These are phyloP conservation scores for Presbytis comata DNA, from an alignment of 2,797 vertebrate genomes.

Conservation along the genomic window DNA sequence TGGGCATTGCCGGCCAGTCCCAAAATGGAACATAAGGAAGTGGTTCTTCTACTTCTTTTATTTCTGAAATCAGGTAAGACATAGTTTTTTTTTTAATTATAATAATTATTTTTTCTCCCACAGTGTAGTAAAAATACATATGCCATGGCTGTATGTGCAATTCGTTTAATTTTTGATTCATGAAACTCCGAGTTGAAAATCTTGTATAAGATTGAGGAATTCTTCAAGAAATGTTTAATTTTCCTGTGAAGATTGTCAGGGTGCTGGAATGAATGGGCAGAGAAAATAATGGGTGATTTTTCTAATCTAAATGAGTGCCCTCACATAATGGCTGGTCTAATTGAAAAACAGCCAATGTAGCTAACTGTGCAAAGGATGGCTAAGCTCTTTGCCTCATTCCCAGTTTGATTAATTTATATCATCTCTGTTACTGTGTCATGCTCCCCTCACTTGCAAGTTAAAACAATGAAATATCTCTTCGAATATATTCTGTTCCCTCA, in stretches of 20 bases:
- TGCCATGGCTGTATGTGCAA: background rate
- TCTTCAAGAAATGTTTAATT: background rate
- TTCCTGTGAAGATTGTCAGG: background rate
- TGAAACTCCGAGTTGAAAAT: background rate
- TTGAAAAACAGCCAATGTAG: background rate
- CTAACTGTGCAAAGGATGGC: background rate
- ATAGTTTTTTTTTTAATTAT: background rate
- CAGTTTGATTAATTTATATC: background rate
- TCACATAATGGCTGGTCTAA: background rate
- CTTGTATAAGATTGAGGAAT: background rate
- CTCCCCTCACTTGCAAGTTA: background rate
- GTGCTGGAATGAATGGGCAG: background rate
- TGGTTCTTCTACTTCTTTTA: background rate
- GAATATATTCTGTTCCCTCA: background rate
- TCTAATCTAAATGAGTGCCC: background rate
- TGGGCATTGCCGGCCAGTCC: background rate
- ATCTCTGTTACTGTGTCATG: background rate
- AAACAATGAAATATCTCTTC: background rate
- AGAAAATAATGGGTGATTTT: background rate
- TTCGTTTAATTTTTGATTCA: background rate
- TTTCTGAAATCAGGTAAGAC: constrained; percentile 80
- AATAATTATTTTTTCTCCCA: background rate
- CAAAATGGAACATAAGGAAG: background rate
- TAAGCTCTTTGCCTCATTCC: background rate
- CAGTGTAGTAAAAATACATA: background rate